Evolutionary conservation across 2,888 invertebrate genomes (phyloP), one percentile per base, ranked within the genome.

Genomic region (Altica lythri): DNA sequence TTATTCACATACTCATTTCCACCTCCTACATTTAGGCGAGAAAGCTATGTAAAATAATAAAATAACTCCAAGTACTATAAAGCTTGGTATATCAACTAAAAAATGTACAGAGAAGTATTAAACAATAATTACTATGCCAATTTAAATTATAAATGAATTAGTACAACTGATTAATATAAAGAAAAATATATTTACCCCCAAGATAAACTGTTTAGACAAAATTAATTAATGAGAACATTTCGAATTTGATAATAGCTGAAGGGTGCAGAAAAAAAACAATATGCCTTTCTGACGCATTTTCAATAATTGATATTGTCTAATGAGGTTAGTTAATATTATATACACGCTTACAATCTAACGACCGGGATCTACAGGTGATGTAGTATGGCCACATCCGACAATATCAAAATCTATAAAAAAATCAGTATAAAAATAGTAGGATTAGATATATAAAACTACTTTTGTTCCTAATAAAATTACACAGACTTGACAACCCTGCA

Each of bases 1-100:
- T 48, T 59, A 49, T 55, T 53, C 50, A 50, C 32, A 38, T 55
- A 55, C 40, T 47, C 42, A 58, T 53, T 38, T 47, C 48, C 44
- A 43, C 40, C 58, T 38, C 48, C 37, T 43, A 46, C 18, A 43
- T 46, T 32, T 27, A 57, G 40, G 43, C 13, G 50, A 49, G 16
- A 52, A 51, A 55, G 27, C 19, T 10, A 18, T 25, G n/a, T 18
- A n/a, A n/a, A n/a, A n/a, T n/a, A 50, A 53, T 40, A 30, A 47
- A 18, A 16, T 17, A 44, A n/a, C 30, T 29, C 10, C n/a, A 37
- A 40, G 22, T 40, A 40, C 9, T 40, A 40, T 40, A 40, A 25
- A 40, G 13, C 25, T 40, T 40, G 22, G 40, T 32, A 22, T 17
- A 45, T 17, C 37, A 38, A 38, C 37, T 37, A 29, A 18, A 47